These are phyloP conservation scores for Pygmarrhopalites habei DNA, from an alignment of 1,140 invertebrate species.

Conservation along the genomic window DNA sequence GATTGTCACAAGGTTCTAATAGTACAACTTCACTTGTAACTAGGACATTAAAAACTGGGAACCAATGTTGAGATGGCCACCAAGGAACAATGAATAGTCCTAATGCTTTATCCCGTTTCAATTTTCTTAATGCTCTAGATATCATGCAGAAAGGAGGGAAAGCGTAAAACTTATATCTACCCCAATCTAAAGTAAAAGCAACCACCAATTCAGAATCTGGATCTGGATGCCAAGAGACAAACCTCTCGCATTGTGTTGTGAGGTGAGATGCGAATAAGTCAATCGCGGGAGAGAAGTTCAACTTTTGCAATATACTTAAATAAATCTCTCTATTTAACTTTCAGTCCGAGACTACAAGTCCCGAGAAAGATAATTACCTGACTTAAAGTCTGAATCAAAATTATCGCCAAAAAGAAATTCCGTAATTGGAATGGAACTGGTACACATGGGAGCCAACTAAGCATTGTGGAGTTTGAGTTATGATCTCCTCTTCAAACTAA, in stretches of 20 bases:
- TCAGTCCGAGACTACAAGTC: too few species aligned
- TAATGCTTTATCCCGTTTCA: background rate
- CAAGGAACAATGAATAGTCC: background rate
- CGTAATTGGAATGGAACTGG: too few species aligned
- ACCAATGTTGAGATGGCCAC: constrained; percentile 9
- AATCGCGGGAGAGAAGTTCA: too few species aligned
- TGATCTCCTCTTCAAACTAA: too few species aligned
- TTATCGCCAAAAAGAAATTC: too few species aligned
- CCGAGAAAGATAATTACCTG: too few species aligned
- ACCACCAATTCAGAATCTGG: background rate
- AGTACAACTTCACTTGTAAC: background rate
- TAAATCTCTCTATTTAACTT: too few species aligned
- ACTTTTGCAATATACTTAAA: too few species aligned
- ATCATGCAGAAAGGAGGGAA: constrained; percentile 13
- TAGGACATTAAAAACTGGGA: background rate
- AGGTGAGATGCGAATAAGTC: constrained; percentile 5
- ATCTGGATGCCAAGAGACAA: constrained; percentile 9
- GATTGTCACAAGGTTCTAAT: too few species aligned
- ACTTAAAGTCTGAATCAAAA: too few species aligned
- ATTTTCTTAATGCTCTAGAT: background rate
- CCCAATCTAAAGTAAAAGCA: background rate
- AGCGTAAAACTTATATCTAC: background rate
- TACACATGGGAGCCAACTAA: too few species aligned
- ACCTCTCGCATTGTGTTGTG: background rate
- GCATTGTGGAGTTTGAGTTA: too few species aligned